Base-by-base conservation (phyloP, 2,797 vertebrate genomes). In the Microctenopoma steveboyesi region DNA sequence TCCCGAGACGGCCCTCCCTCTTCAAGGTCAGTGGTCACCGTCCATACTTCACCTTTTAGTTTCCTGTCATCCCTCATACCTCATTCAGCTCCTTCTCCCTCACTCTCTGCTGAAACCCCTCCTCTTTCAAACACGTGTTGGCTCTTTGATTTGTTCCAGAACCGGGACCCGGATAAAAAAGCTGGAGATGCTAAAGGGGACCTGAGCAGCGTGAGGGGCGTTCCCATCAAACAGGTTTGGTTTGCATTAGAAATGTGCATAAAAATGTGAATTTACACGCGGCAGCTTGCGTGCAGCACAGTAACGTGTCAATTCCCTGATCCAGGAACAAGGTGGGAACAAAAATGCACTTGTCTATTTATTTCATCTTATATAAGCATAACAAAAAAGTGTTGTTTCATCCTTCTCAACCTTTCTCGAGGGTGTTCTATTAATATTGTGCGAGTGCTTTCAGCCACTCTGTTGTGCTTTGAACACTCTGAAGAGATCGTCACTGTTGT, bases 151-250 rank as follows among this genome's bases (percentile, higher is more conserved):
- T 62, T 46, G 13, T 85, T 90, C 75, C 84, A 98, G 97, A 95
- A 96, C 46, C 96, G 97, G 12, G 97, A 98, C 87, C 82, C 94
- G 0, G 97, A 99, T 71, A 98, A 95, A 88, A 95, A 95, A 77
- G 90, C 93, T 9, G 83, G 93, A 12, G 97, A 98, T 46, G 87
- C 91, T 27, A 95, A 96, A 73, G 95, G 93, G 16, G 97, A 98
- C n/a, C 74, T 87, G 0, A 94, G 95, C 63, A 84, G 92, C 0
- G 87, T 80, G 8, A 91, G 96, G 0, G 94, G 95, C 65, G 92
- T 95, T 82, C 94, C 96, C 28, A 95, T 99, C 84, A 99, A 97
- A 86, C 97, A 99, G 95, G 97, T 98, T 49, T 2, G 85, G 2
- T 14, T 28, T 3, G n/a, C 3, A 16, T 37, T 2, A 54, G 25